Conservation (phyloP, 2,888 invertebrate species). For the Archips crataeganus region DNA sequence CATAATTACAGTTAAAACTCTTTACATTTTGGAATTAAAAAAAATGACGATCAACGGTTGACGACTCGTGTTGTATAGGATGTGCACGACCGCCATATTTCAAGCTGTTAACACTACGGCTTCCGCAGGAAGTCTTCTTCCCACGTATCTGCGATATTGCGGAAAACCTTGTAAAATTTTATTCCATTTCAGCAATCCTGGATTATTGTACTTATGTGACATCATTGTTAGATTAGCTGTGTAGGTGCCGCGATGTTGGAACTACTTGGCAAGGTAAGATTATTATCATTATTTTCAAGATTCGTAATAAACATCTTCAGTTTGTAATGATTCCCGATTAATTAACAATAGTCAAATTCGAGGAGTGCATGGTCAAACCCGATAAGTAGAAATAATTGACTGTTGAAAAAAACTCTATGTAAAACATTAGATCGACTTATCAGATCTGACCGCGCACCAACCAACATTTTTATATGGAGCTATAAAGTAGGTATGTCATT, state of each 20-base stretch:
- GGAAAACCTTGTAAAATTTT: conserved; percentile 68
- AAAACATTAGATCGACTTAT: too few species aligned
- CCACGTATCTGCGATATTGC: conserved; percentile 69
- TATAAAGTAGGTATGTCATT: too few species aligned
- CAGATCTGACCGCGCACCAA: too few species aligned
- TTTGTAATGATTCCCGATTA: too few species aligned
- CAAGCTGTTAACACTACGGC: conserved; percentile 58
- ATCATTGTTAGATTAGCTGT: background rate
- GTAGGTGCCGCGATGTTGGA: conserved; percentile 2
- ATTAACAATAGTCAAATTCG: too few species aligned
- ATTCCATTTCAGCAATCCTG: conserved; percentile 18
- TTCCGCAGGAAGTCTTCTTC: conserved; percentile 66
- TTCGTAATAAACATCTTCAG: too few species aligned
- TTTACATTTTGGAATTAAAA: background rate
- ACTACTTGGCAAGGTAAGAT: background rate
- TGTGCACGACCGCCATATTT: conserved; percentile 70
- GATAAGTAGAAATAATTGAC: too few species aligned
- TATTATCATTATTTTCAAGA: too few species aligned
- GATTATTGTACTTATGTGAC: conserved; percentile 15
- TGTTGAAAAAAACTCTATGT: too few species aligned
- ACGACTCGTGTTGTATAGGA: conserved; percentile 58
- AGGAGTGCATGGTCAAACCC: too few species aligned
- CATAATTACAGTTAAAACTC: too few species aligned
- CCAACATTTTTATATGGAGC: too few species aligned
- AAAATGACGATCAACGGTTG: background rate